Base-by-base conservation (phyloP, 2,888 invertebrate genomes). In the Xanthorhoe designata region DNA sequence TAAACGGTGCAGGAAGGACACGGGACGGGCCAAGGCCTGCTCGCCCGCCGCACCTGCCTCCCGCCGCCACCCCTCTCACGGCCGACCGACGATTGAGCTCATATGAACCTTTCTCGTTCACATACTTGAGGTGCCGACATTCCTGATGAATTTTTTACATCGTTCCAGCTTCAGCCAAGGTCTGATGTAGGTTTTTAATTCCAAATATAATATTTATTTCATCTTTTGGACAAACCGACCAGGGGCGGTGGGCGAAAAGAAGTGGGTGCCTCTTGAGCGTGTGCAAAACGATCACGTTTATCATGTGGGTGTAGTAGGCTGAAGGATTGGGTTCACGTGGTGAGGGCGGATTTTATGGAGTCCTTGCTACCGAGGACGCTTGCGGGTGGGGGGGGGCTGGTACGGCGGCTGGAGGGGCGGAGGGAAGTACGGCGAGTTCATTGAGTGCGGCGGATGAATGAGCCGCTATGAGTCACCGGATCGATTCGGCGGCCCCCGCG, bases 391-490 rank as follows among this genome's bases (percentile, higher is more conserved):
- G 78, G 74, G 76, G 78, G n/a, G n/a, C n/a, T 76, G 73, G 74
- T 64, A 78, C 68, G 79, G 75, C 35, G 74, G 68, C 70, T 56
- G 63, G 73, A 72, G 70, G 72, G 75, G 76, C 77, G 71, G 75
- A 75, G 79, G 77, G 78, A 75, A 35, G 78, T 77, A 80, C 85
- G 84, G 84, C 81, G 81, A 79, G 83, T 92, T 91, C 92, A 93
- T 93, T 93, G 88, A 93, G 90, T 77, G 90, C 87, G 88, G 88
- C 86, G 88, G 88, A 92, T 93, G 92, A 93, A 93, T 93, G 92
- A 86, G 87, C 83, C 82, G 85, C 85, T 86, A 84, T 92, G 92
- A 92, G 82, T 93, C 92, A 92, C 80, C 88, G 85, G 90, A 91
- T 92, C 92, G 90, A 92, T 91, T 82, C 80, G 75, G 63, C 29